Conservation (phyloP, 2,113 vertebrate species). For the Serinus canaria region DNA sequence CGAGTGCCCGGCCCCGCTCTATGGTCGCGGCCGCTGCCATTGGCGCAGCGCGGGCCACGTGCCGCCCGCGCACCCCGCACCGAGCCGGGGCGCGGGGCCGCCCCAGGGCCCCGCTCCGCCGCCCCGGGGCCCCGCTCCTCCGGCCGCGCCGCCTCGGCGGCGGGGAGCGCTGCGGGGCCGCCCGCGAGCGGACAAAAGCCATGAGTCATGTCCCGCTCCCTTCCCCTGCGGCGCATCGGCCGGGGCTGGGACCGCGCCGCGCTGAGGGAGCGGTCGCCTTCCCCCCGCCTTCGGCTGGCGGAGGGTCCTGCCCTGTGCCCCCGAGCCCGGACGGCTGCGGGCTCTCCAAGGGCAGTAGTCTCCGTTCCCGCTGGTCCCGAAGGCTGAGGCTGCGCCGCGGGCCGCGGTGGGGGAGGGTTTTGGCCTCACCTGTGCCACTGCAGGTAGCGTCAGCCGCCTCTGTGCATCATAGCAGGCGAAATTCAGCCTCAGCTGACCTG, state of each 20-base stretch:
- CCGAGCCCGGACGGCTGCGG: not conserved
- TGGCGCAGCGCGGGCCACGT: constrained; percentile 28
- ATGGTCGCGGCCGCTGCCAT: constrained; percentile 1
- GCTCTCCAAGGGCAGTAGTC: accelerated
- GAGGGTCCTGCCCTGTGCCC: accelerated
- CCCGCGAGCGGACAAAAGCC: not conserved
- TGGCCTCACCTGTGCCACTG: not conserved
- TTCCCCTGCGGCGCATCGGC: not conserved
- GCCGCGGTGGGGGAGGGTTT: not conserved
- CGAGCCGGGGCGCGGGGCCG: not conserved
- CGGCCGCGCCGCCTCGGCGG: not conserved
- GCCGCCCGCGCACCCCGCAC: not conserved
- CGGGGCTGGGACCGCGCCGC: too few relatives aligned
- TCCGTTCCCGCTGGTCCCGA: accelerated
- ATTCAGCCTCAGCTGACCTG: not conserved
- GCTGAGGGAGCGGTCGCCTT: not conserved
- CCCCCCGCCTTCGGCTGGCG: accelerated
- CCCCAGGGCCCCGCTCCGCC: not conserved
- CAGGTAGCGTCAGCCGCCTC: not conserved
- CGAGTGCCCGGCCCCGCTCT: not conserved
- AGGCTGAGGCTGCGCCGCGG: not conserved
- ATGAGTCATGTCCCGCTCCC: not conserved
- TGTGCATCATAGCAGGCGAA: not conserved
- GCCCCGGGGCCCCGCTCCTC: not conserved
- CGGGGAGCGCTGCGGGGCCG: not conserved